phyloP scores from a whole-genome alignment of 1,140 invertebrate genomes.

The Helicoverpa zea region DNA sequence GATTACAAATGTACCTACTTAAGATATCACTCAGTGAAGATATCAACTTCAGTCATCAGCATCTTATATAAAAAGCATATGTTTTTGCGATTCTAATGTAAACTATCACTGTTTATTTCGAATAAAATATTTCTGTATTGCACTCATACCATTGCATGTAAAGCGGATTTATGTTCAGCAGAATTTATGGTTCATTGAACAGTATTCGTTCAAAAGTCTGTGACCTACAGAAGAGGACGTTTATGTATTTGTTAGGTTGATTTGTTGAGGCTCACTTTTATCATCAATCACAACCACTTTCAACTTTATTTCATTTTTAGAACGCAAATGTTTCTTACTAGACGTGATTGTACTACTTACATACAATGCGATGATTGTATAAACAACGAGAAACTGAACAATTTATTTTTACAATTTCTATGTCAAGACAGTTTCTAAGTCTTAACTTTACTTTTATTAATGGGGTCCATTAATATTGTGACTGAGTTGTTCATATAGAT shows the following conservation, averaged over 20 bases:
- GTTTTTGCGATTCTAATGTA: background rate
- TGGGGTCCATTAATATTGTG: too few relatives aligned
- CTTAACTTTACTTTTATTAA: too few relatives aligned
- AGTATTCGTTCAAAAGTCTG: background rate
- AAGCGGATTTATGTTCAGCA: background rate
- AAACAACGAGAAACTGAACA: background rate
- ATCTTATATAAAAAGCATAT: conserved; percentile 4
- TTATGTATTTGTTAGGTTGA: background rate
- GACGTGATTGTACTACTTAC: background rate
- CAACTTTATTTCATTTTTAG: conserved; percentile 1
- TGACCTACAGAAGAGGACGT: conserved; percentile 19
- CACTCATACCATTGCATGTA: conserved; percentile 9
- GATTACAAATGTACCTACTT: too few relatives aligned
- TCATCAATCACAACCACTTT: conserved; percentile 20
- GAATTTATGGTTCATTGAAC: conserved; percentile 18
- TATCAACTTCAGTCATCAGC: conserved; percentile 16
- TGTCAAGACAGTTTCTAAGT: too few relatives aligned
- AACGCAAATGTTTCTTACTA: background rate
- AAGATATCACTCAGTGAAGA: background rate
- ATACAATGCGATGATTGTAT: background rate
- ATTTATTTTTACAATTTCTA: background rate
- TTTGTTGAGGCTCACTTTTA: conserved; percentile 13
- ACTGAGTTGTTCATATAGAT: too few relatives aligned
- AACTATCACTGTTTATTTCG: conserved; percentile 8
- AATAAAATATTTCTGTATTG: conserved; percentile 9